phyloP scores from a whole-genome alignment of 30 jellyfish, hydroid and myxozoan species.

The Pelagia noctiluca region DNA sequence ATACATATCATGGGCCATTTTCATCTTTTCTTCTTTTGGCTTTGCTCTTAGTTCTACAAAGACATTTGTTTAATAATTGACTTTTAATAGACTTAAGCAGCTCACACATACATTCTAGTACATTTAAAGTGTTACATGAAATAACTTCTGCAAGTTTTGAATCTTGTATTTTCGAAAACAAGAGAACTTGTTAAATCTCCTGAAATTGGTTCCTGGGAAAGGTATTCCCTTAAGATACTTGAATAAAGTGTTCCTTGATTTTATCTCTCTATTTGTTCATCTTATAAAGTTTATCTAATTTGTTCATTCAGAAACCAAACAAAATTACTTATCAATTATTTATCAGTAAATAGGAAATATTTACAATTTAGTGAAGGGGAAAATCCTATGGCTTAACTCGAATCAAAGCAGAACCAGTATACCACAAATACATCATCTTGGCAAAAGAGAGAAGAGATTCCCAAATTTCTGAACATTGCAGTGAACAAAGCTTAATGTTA shows the following conservation, averaged over 20 bases:
- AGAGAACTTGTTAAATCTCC: neutral
- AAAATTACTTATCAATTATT: too few relatives aligned
- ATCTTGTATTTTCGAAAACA: neutral
- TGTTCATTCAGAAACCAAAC: constrained; percentile 4
- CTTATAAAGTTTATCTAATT: too few relatives aligned
- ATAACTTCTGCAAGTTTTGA: neutral
- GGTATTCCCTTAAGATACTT: neutral
- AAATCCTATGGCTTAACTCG: neutral
- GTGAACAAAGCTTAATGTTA: neutral
- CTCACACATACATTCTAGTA: neutral
- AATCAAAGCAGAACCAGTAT: neutral
- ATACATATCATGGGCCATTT: constrained; percentile 22
- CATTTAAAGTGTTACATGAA: neutral
- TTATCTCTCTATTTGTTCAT: neutral
- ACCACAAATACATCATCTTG: neutral
- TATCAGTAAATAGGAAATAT: neutral
- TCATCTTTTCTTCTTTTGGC: constrained; percentile 38
- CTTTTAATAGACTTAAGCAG: neutral
- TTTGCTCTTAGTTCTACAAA: constrained; percentile 23
- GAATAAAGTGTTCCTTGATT: constrained; percentile 2
- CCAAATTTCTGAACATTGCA: neutral
- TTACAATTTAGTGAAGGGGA: neutral
- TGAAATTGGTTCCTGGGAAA: neutral
- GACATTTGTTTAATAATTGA: neutral
- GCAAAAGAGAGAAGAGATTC: neutral